Conservation (phyloP, 2,797 vertebrate genomes). For the Lophotriccus pileatus region DNA sequence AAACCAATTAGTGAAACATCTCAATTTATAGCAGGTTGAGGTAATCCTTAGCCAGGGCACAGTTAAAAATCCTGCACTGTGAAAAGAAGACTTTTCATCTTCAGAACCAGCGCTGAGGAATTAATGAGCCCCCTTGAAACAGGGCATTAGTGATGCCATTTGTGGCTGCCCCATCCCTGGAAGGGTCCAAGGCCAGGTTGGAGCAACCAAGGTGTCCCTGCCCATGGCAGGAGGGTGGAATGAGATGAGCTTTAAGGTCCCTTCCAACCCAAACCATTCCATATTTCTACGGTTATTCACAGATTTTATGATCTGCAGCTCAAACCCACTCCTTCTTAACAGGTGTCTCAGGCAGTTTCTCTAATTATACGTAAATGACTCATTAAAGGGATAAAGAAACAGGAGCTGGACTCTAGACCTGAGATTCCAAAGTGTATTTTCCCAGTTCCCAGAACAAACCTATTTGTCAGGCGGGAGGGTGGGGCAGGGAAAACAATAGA, state of each 20-base stretch:
- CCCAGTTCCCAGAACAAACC: neutral
- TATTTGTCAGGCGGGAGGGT: neutral
- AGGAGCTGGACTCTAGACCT: neutral
- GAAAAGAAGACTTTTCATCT: conserved; percentile 8
- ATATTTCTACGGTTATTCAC: neutral
- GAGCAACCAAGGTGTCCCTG: neutral
- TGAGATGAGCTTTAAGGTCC: neutral
- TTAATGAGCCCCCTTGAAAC: neutral
- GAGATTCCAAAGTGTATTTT: neutral
- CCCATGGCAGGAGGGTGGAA: neutral
- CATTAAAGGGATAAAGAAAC: neutral
- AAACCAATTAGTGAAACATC: conserved; percentile 63
- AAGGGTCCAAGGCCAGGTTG: neutral
- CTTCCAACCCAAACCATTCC: neutral
- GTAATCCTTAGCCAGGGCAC: conserved; percentile 52
- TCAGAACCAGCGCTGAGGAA: neutral
- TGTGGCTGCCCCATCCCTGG: neutral
- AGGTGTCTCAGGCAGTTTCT: neutral
- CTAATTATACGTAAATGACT: neutral
- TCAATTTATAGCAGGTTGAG: conserved; percentile 45
- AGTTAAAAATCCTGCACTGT: conserved; percentile 28
- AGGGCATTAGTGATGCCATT: neutral
- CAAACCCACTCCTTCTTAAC: neutral
- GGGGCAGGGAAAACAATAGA: neutral
- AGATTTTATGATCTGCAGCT: neutral